Base-by-base conservation (phyloP, 2,888 invertebrate genomes). In the Cryptocheilus praepositus region DNA sequence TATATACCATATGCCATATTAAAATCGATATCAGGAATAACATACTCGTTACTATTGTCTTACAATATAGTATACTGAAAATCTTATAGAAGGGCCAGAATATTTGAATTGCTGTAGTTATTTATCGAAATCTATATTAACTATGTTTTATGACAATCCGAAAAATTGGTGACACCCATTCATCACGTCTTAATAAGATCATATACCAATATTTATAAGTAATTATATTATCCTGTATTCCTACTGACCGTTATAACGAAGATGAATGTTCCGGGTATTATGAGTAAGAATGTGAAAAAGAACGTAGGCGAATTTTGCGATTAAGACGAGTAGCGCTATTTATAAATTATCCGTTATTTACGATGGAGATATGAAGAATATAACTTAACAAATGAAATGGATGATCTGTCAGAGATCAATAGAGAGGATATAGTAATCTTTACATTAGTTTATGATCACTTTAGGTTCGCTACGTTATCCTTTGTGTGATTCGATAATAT, bases 321-420 rank as follows among this genome's bases (percentile, higher is more conserved):
- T 59, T 59, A 59, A 15, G 46, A 49, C 19, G n/a, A 44, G 43
- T 28, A 25, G 25, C 21, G 25, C 58, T n/a, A 45, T 46, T 43
- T 22, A 49, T 49, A 55, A 56, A 51, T 52, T 53, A 64, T 16
- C 13, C 16, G 16, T n/a, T 43, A 62, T 56, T 58, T 46, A 46
- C 13, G 13, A 11, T 25, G 46, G n/a, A 21, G 45, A 54, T 21
- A 54, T 25, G 15, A 54, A 22, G 16, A 16, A 46, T 44, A 7
- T 61, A 55, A 61, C 45, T 18, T 57, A 55, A 43, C 63, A 60
- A 22, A 45, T 57, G 56, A 63, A 45, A 63, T 63, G 59, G 70
- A 71, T 70, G 67, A 74, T 71, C 67, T 70, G 70, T 74, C 62
- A 52, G 69, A 73, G 79, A 77, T 77, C 76, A 77, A 66, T 64